phyloP scores from a whole-genome alignment of 2,888 invertebrate species.

The Mimumesa dahlbomi region DNA sequence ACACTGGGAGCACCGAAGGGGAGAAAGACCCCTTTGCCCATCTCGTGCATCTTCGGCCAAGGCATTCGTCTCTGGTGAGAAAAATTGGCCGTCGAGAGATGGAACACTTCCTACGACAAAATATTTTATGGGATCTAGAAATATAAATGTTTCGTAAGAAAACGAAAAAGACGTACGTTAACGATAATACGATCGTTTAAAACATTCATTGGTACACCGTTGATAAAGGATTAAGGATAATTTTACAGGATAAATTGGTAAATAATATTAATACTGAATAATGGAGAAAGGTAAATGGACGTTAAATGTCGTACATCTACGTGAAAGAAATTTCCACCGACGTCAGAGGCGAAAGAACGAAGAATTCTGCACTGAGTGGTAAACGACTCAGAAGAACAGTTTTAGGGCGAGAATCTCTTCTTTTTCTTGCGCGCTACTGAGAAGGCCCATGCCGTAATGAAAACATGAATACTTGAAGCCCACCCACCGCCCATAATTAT shows the following conservation, averaged over 20 bases:
- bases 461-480: conserved; percentile 80
- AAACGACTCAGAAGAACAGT: conserved; percentile 17
- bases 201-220: too few relatives aligned
- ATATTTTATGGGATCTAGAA: conserved; percentile 5
- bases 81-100: conserved; percentile 54
- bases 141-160: too few relatives aligned
- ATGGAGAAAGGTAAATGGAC: too few relatives aligned
- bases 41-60: conserved; percentile 31
- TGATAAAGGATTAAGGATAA: too few relatives aligned
- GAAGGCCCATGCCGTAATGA: conserved; percentile 75
- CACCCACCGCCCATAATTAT: conserved; percentile 78
- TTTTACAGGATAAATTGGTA: too few relatives aligned
- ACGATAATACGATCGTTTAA: too few relatives aligned
- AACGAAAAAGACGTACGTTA: too few relatives aligned
- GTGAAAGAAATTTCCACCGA: neutral
- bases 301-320: too few relatives aligned
- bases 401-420: conserved; percentile 65
- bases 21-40: conserved; percentile 28
- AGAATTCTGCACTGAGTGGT: conserved; percentile 8
- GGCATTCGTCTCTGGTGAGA: conserved; percentile 46
- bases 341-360: neutral
- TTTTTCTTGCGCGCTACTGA: conserved; percentile 54
- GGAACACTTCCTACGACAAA: conserved; percentile 21
- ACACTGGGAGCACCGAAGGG: conserved; percentile 58
- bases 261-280: too few relatives aligned